phyloP scores from a whole-genome alignment of 2,888 invertebrate genomes.

The Folsomia manolachei region DNA sequence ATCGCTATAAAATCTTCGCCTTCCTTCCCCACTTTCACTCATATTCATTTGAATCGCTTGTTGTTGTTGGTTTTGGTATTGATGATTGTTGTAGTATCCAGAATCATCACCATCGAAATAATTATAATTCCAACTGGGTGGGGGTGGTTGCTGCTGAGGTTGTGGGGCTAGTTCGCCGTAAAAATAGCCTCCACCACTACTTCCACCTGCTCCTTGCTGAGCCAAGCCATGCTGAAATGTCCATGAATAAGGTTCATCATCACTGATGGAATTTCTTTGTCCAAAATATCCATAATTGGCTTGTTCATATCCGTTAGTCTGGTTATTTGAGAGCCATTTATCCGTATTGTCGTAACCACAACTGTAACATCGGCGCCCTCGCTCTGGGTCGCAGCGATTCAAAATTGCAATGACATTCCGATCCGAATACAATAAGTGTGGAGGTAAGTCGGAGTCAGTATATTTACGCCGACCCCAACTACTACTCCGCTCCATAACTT shows the following conservation, averaged over 20 bases:
- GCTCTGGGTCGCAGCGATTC: slow-evolving; percentile 38
- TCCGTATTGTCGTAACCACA: slow-evolving; percentile 33
- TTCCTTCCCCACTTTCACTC: slow-evolving; percentile 9
- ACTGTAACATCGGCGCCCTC: slow-evolving; percentile 33
- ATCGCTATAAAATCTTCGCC: slow-evolving; percentile 33
- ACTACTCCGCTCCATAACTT: slow-evolving; percentile 2
- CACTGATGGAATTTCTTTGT: neutral
- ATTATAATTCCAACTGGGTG: slow-evolving; percentile 8
- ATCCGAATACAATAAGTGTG: slow-evolving; percentile 38
- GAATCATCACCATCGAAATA: neutral
- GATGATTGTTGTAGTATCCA: neutral
- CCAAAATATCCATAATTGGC: neutral
- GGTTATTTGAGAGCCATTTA: neutral
- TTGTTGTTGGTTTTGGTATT: neutral
- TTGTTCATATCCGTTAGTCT: neutral
- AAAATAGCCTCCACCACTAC: neutral
- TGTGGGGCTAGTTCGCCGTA: too few species aligned
- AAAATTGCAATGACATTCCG: slow-evolving; percentile 40
- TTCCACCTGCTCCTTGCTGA: neutral
- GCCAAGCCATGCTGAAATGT: neutral
- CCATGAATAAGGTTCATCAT: slow-evolving; percentile 4
- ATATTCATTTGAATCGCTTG: too few species aligned
- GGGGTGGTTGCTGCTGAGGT: neutral
- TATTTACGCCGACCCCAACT: slow-evolving; percentile 22
- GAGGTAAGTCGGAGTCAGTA: slow-evolving; percentile 32